phyloP scores from a whole-genome alignment of 2,113 vertebrate genomes.

The Aptenodytes forsteri region DNA sequence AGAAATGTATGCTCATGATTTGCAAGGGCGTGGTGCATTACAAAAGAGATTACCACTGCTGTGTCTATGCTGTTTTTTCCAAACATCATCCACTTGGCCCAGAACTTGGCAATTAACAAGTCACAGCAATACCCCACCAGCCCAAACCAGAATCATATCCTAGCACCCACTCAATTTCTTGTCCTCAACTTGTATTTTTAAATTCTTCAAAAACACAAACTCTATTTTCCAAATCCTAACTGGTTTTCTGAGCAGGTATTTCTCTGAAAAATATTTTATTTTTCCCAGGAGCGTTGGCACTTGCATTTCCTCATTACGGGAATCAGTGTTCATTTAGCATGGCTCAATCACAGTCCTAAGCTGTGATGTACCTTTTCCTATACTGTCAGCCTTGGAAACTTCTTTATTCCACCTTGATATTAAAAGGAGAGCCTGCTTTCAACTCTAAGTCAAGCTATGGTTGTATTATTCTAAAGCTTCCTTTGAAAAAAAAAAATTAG shows the following conservation, averaged over 20 bases:
- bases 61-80: not conserved
- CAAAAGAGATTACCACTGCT: not conserved
- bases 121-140: not conserved
- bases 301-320: not conserved
- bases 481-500: conserved; percentile 33
- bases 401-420: conserved; percentile 52
- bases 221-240: not conserved
- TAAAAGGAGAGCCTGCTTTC: conserved; percentile 42
- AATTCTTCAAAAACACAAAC: not conserved
- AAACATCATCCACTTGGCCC: not conserved
- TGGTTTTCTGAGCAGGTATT: not conserved
- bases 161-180: not conserved
- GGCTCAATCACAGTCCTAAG: conserved; percentile 17
- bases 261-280: not conserved
- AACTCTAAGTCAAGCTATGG: conserved; percentile 58
- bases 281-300: not conserved
- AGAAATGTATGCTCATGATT: not conserved
- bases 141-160: not conserved
- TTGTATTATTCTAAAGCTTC: conserved; percentile 62
- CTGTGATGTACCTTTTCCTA: conserved; percentile 4
- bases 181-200: not conserved
- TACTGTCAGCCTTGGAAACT: not conserved
- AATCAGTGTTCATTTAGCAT: not conserved
- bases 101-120: not conserved
- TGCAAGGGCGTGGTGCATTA: not conserved